Evolutionary conservation across 2,113 vertebrate species (phyloP), one percentile per base, ranked within the genome.

Genomic region (Ploceus nigricollis): DNA sequence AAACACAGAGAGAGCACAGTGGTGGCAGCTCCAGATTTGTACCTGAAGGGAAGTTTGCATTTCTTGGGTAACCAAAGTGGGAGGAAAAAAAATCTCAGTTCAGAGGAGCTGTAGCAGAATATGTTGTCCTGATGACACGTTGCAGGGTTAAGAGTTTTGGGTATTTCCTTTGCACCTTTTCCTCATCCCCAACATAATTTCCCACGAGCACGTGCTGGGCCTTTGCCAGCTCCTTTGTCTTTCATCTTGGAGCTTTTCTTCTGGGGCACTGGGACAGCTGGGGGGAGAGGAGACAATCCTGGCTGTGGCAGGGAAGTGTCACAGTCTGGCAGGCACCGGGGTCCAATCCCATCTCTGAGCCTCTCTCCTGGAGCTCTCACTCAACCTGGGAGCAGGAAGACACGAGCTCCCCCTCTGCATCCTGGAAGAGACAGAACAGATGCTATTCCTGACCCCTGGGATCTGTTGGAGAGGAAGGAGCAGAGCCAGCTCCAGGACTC

Each of bases 181-280:
- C 39, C 56, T 96, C 64, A 84, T 42, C 40, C 64, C 23, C 15
- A 61, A 11, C 23, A 60, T 47, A 19, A 75, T 27, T 93, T 93
- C 87, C 90, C 82, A 68, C 28, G 5, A 80, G 58, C 56, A 22
- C 4, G 3, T 73, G 35, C 40, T 96, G 82, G 35, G 33, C n/a
- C 40, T 82, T 53, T 20, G 61, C 90, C 96, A 96, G 11, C 44
- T 78, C 51, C 81, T 94, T 84, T 82, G 44, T 64, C 90, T 91
- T 91, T 95, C 77, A 89, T 91, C 73, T 87, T 3, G 1, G 57
- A 93, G 81, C 54, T 89, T 91, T 84, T 87, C 64, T 83, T 89
- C 7, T 6, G 0, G 3, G 68, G 27, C 83, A 35, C n/a, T 1
- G 3, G 69, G 87, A 81, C 83, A 95, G 87, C 89, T 47, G 18